These are phyloP conservation scores for Athene cunicularia DNA, from an alignment of 2,113 vertebrate genomes.

Conservation along the genomic window DNA sequence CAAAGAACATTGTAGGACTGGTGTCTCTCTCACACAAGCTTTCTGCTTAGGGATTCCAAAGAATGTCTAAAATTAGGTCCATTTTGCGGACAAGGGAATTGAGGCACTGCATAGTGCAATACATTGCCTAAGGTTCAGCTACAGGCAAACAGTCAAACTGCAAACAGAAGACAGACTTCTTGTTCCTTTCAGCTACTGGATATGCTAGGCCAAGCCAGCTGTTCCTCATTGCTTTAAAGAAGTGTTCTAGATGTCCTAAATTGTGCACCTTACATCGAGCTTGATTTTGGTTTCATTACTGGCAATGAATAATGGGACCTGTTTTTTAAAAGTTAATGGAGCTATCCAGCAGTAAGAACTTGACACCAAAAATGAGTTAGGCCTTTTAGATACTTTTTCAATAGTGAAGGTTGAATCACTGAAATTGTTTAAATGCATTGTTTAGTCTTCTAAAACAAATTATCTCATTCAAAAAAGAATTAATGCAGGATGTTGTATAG, in stretches of 20 bases:
- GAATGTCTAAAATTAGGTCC: not conserved
- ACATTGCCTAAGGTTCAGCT: not conserved
- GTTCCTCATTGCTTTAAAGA: not conserved
- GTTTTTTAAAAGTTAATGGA: not conserved
- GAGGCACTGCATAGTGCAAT: not conserved
- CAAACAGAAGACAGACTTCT: not conserved
- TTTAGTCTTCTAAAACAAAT: not conserved
- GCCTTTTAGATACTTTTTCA: not conserved
- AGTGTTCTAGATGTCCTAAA: not conserved
- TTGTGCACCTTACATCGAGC: not conserved
- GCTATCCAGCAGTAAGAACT: not conserved
- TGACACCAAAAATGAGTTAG: not conserved
- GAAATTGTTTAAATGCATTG: not conserved
- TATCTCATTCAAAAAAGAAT: not conserved
- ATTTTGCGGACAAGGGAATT: not conserved
- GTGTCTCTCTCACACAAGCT: not conserved
- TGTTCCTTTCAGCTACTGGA: not conserved
- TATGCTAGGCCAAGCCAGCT: not conserved
- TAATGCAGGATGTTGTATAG: not conserved
- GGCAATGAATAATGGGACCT: not conserved
- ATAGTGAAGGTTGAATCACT: not conserved
- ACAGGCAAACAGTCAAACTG: not conserved
- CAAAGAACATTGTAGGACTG: not conserved
- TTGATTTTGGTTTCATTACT: not conserved
- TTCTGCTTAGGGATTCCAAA: not conserved